Percentiles rank a stretch among this genome's conserved stretches.
Conservation (phyloP, 2,797 vertebrate genomes). For the Acanthurus lineatus region DNA sequence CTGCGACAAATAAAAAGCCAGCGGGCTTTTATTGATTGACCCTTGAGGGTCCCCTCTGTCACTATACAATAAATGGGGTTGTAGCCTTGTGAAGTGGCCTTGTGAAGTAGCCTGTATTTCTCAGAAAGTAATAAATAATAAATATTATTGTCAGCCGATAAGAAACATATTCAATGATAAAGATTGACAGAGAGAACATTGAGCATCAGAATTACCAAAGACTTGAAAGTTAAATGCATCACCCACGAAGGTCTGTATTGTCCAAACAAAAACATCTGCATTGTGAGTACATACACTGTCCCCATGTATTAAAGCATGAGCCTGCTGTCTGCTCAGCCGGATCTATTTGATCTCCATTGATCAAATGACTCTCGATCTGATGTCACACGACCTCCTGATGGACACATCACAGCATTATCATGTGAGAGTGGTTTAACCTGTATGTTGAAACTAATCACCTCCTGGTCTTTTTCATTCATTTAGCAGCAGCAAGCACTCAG, state of each 20-base stretch:
- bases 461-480: constrained; percentile 46
- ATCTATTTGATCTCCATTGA: constrained; percentile 53
- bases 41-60: constrained; percentile 22
- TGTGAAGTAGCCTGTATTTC: constrained; percentile 45
- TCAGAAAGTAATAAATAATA: constrained; percentile 18
- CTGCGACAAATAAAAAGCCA: constrained; percentile 33
- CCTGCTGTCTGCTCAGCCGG: constrained; percentile 19
- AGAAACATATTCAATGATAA: constrained; percentile 11
- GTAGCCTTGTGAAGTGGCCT: constrained; percentile 73
- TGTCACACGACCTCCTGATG: constrained; percentile 31
- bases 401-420: constrained; percentile 46
- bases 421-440: constrained; percentile 49
- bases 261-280: constrained; percentile 16
- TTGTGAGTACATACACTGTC: background rate
- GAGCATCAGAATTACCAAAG: background rate
- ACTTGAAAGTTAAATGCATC: constrained; percentile 18
- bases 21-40: constrained; percentile 25
- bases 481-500: constrained; percentile 21
- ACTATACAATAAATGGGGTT: constrained; percentile 25
- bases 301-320: constrained; percentile 36
- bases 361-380: constrained; percentile 50
- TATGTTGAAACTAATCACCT: constrained; percentile 29
- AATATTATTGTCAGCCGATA: constrained; percentile 22
- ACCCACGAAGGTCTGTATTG: constrained; percentile 10
- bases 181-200: background rate